A percentile compares a stretch with the other conserved stretches of the same genome.
Conservation (phyloP, 2,797 vertebrate species). For the Zalophus californianus region DNA sequence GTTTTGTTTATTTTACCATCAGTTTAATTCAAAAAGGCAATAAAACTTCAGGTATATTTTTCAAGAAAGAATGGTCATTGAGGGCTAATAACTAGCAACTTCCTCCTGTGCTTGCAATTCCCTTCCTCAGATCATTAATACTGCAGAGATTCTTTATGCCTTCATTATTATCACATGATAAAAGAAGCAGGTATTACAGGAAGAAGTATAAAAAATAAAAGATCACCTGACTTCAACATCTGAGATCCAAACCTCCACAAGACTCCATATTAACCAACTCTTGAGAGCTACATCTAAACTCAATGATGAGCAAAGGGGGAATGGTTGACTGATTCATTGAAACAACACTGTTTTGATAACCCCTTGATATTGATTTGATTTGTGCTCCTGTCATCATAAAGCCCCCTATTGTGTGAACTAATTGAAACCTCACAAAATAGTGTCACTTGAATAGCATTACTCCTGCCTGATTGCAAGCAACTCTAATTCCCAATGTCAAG, state of each 20-base stretch:
- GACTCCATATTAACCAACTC: constrained; percentile 60
- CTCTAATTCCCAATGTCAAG: constrained; percentile 68
- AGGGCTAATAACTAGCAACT: constrained; percentile 6
- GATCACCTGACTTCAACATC: constrained; percentile 37
- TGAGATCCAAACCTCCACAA: constrained; percentile 28
- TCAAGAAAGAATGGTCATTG: constrained; percentile 13
- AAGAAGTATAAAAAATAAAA: constrained; percentile 56
- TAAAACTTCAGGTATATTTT: constrained; percentile 31
- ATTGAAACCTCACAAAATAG: constrained; percentile 74
- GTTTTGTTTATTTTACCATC: not conserved
- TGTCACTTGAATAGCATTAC: constrained; percentile 66
- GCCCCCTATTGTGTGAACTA: constrained; percentile 69
- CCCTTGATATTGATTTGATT: constrained; percentile 63
- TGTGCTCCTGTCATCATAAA: constrained; percentile 48
- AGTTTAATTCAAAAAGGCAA: constrained; percentile 14
- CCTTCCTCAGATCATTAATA: constrained; percentile 9
- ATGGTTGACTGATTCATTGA: constrained; percentile 53
- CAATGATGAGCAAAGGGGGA: constrained; percentile 50
- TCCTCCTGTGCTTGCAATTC: not conserved
- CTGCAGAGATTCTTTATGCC: constrained; percentile 26
- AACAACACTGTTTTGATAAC: constrained; percentile 49
- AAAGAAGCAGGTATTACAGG: not conserved
- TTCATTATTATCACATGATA: constrained; percentile 48
- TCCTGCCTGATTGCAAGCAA: constrained; percentile 65
- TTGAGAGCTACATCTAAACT: constrained; percentile 28